phyloP scores from a whole-genome alignment of 1,140 invertebrate species.

The Coptotermes formosanus region DNA sequence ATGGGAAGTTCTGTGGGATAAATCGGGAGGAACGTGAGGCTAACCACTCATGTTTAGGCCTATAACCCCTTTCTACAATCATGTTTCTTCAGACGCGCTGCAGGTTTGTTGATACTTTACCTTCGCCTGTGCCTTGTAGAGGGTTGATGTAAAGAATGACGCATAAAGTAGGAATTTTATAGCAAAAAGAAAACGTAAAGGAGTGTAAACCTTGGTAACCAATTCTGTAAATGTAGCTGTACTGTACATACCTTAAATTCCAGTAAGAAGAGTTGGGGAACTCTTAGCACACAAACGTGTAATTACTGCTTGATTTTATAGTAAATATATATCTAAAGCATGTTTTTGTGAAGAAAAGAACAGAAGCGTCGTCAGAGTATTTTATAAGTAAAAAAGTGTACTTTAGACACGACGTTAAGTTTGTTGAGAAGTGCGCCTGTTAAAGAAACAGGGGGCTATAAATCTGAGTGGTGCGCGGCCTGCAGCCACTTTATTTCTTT shows the following conservation, averaged over 20 bases:
- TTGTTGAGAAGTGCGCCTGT: neutral
- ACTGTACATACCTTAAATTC: neutral
- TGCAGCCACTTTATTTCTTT: no score
- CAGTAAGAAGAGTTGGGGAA: neutral
- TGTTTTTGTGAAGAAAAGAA: neutral
- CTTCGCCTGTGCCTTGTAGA: no score
- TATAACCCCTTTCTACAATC: no score
- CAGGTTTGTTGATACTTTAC: no score
- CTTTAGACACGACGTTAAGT: neutral
- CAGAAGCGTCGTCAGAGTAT: neutral
- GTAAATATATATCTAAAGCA: neutral
- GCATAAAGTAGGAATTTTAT: no score
- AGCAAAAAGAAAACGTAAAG: no score
- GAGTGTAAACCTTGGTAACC: neutral
- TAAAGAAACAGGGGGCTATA: neutral
- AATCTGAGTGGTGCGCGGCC: neutral
- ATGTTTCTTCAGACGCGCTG: no score
- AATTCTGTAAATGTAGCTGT: neutral
- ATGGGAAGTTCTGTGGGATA: no score
- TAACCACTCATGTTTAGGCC: no score
- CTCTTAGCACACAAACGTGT: neutral
- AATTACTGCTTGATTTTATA: neutral
- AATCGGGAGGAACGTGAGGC: no score
- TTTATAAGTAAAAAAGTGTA: neutral
- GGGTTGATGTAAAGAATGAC: no score